These are phyloP conservation scores for pig (Sus scrofa) DNA, from an alignment of 2,113 vertebrate species.

Conservation along the genomic window T2T-Sscrofa CM000830.6:19090001-19090500, in stretches of 20 bases:
- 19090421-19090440: too few relatives aligned
- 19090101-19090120: background rate
- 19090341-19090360: too few relatives aligned
- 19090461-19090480: too few relatives aligned
- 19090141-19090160: background rate
- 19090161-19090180: background rate
- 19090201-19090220: background rate
- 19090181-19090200: background rate
- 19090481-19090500: too few relatives aligned
- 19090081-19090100: background rate
- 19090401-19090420: too few relatives aligned
- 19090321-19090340: too few relatives aligned
- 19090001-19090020: background rate
- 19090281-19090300: too few relatives aligned
- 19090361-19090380: too few relatives aligned
- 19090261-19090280: too few relatives aligned
- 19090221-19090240: background rate
- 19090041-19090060: slow-evolving; percentile 42
- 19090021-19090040: slow-evolving; percentile 6
- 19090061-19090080: slow-evolving; percentile 5
- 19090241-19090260: background rate
- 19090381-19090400: too few relatives aligned
- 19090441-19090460: too few relatives aligned
- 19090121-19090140: background rate
- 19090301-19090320: too few relatives aligned